Conservation (phyloP, 2,113 vertebrate species). For the Xiphias gladius region DNA sequence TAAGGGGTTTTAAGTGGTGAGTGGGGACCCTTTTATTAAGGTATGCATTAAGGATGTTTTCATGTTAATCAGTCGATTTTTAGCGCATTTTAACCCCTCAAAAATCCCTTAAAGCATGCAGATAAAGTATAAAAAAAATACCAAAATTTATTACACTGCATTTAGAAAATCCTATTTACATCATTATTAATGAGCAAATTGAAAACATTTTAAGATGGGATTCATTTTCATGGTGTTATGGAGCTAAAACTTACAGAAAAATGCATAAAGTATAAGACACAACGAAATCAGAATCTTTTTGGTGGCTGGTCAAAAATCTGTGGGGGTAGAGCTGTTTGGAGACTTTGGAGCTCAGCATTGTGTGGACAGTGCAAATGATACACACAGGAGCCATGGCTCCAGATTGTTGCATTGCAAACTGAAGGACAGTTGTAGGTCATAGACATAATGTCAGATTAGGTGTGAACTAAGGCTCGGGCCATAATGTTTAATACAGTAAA, state of each 20-base stretch:
- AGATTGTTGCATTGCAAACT: slow-evolving; percentile 2
- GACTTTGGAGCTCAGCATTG: background rate
- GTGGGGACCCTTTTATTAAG: background rate
- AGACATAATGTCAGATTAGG: slow-evolving; percentile 25
- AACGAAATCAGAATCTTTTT: too few relatives aligned
- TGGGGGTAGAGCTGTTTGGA: too few relatives aligned
- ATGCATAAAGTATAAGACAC: too few relatives aligned
- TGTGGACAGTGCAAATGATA: background rate
- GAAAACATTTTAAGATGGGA: background rate
- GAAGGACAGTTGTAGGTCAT: background rate
- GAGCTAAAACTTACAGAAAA: too few relatives aligned
- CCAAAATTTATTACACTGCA: background rate
- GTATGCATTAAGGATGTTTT: background rate
- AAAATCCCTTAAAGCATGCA: background rate
- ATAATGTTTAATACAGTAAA: slow-evolving; percentile 21
- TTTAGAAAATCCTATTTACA: background rate
- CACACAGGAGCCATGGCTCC: slow-evolving; percentile 3
- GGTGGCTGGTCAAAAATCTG: too few relatives aligned
- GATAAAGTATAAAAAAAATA: background rate
- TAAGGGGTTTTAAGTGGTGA: background rate
- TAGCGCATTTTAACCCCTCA: background rate
- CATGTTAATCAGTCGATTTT: background rate
- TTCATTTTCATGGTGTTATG: background rate
- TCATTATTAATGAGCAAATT: background rate
- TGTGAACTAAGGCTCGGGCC: slow-evolving; percentile 9